phyloP scores from a whole-genome alignment of 1,140 invertebrate genomes.

The Pogonus chalceus region DNA sequence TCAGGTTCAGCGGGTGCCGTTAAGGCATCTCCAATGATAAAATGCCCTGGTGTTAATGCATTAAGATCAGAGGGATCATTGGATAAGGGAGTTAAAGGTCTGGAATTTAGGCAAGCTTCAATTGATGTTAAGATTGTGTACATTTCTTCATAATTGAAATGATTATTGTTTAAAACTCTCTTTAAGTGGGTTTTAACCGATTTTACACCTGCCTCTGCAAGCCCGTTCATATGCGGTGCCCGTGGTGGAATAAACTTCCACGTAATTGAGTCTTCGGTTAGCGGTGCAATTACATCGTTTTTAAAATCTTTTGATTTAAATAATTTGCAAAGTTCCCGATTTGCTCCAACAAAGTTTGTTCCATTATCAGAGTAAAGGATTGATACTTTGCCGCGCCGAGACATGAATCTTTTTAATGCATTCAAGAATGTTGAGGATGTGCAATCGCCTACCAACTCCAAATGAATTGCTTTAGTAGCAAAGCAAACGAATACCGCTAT shows the following conservation, averaged over 20 bases:
- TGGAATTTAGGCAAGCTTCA: constrained; percentile 20
- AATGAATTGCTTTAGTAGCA: not conserved
- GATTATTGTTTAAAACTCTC: constrained; percentile 16
- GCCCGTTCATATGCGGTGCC: constrained; percentile 21
- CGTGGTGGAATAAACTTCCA: constrained; percentile 20
- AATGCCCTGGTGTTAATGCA: constrained; percentile 26
- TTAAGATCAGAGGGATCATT: constrained; percentile 19
- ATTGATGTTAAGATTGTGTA: constrained; percentile 20
- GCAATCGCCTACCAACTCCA: constrained; percentile 8
- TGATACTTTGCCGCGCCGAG: constrained; percentile 16
- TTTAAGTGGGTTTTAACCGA: constrained; percentile 20
- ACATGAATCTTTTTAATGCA: constrained; percentile 24
- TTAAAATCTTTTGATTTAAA: too few relatives aligned
- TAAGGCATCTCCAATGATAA: constrained; percentile 16
- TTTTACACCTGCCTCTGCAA: constrained; percentile 23
- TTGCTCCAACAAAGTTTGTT: constrained; percentile 18
- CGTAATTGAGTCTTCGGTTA: too few relatives aligned
- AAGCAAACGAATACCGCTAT: constrained; percentile 12
- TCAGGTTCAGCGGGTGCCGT: constrained; percentile 11
- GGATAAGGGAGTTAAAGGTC: constrained; percentile 20
- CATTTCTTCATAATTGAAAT: constrained; percentile 20
- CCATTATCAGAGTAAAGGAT: constrained; percentile 10
- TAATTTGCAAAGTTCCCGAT: too few relatives aligned
- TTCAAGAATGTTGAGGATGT: constrained; percentile 19
- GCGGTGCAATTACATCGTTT: too few relatives aligned